phyloP scores from a whole-genome alignment of 2,888 invertebrate genomes.

The Adela reaumurella region DNA sequence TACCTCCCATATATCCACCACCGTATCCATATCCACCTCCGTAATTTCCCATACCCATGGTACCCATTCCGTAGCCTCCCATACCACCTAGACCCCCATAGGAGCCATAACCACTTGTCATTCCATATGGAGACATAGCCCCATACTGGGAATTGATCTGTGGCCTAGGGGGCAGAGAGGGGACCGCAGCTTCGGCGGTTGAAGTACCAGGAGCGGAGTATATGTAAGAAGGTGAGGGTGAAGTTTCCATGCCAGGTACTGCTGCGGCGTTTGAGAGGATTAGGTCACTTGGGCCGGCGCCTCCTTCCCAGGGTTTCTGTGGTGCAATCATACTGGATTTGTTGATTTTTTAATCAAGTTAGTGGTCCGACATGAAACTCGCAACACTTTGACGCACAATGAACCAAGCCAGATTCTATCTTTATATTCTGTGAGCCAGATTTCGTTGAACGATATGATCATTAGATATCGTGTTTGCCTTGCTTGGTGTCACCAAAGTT shows the following conservation, averaged over 20 bases:
- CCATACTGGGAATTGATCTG: conserved; percentile 2
- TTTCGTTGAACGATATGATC: too few relatives aligned
- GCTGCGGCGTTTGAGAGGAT: conserved; percentile 11
- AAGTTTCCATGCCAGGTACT: conserved; percentile 9
- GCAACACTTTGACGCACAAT: too few relatives aligned
- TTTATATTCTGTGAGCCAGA: too few relatives aligned
- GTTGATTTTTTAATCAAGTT: too few relatives aligned
- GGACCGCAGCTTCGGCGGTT: conserved; percentile 17
- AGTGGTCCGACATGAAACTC: too few relatives aligned
- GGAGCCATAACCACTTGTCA: neutral
- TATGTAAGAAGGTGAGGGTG: conserved; percentile 12
- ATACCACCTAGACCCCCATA: conserved; percentile 18
- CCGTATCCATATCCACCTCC: conserved; percentile 15
- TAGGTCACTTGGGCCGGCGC: conserved; percentile 9
- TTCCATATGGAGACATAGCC: conserved; percentile 5
- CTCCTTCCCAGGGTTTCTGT: conserved; percentile 23
- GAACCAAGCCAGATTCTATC: too few relatives aligned
- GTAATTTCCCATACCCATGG: conserved; percentile 8
- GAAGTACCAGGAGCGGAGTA: conserved; percentile 5
- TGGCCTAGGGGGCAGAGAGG: conserved; percentile 30
- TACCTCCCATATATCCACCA: conserved; percentile 17
- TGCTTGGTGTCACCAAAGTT: too few relatives aligned
- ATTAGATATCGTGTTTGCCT: too few relatives aligned
- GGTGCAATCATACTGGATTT: conserved; percentile 21
- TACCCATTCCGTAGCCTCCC: conserved; percentile 18